Base-by-base conservation (phyloP, 1,140 invertebrate genomes). In the Steinernema feltiae region DNA sequence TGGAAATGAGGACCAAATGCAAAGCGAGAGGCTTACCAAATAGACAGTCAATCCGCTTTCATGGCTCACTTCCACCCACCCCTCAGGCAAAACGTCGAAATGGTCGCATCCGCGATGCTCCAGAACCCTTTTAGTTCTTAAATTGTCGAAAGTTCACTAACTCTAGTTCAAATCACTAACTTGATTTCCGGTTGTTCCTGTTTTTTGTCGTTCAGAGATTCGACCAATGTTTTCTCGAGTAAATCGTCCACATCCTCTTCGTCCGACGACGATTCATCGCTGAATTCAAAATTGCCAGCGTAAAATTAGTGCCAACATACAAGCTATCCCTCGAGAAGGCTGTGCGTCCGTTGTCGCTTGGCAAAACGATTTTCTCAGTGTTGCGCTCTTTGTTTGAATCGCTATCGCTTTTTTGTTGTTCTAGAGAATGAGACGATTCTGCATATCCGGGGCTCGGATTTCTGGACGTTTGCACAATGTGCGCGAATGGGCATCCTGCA, bases 41-140 rank as follows among this genome's bases (percentile, higher is more conserved):
- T 71, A 71, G 24, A 71, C 70, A n/a, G 30, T 15, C 17, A 71
- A 18, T 7, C 70, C 70, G 31, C 31, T 32, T 21, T 32, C 30
- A 24, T 71, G 70, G 31, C 31, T 71, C 30, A 71, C 35, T 31
- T 71, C 70, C 31, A 71, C 35, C 70, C 70, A 71, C 12, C 35
- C 35, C 35, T 71, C 17, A 2, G 70, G 70, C 17, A 71, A 31
- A 3, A 71, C 35, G 30, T 71, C 70, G 35, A 71, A 71, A 31
- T 71, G 30, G n/a, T 71, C 70, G 30, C n/a, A 32, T 29, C 31
- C 70, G 2, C 70, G 70, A 18, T 46, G 30, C 24, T 71, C 35
- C 30, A 71, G 24, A 29, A 71, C 70, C 12, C 53, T 7, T 27
- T 63, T 63, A 3, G 53, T 15, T 27, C 53, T 63, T 12, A 15